These are phyloP conservation scores for Dioctria linearis DNA, from an alignment of 2,888 invertebrate species.

Conservation along the genomic window DNA sequence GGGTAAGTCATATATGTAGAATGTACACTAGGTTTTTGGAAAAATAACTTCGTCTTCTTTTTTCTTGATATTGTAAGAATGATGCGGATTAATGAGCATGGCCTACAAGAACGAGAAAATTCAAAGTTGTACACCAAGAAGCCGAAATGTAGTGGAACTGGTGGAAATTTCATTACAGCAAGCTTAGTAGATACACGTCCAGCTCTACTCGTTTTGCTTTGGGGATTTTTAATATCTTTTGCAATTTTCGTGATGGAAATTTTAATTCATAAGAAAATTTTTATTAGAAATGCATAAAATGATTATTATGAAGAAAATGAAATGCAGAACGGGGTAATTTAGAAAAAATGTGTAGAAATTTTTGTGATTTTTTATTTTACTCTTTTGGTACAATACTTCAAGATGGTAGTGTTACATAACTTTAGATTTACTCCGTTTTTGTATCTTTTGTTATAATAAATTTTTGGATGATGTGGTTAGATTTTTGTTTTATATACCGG, in stretches of 20 bases:
- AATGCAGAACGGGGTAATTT: too few relatives aligned
- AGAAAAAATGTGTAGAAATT: too few relatives aligned
- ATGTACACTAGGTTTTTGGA: neutral
- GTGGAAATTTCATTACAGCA: slow-evolving; percentile 75
- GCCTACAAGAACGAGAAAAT: slow-evolving; percentile 74
- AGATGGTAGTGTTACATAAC: too few relatives aligned
- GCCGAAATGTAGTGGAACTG: slow-evolving; percentile 73
- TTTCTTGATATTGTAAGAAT: slow-evolving; percentile 68
- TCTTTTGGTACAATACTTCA: too few relatives aligned
- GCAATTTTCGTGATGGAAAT: slow-evolving; percentile 68
- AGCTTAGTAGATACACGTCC: slow-evolving; percentile 75
- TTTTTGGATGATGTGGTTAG: too few relatives aligned
- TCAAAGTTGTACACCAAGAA: slow-evolving; percentile 74
- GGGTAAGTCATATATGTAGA: slow-evolving; percentile 70
- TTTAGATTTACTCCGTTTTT: too few relatives aligned
- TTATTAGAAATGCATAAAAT: too few relatives aligned
- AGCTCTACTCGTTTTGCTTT: slow-evolving; percentile 71
- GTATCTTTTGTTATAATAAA: too few relatives aligned
- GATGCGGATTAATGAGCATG: slow-evolving; percentile 75
- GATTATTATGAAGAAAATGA: too few relatives aligned
- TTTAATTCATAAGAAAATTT: slow-evolving; percentile 29
- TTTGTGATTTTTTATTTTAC: too few relatives aligned
- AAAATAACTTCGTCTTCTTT: slow-evolving; percentile 46
- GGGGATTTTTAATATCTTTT: slow-evolving; percentile 69
- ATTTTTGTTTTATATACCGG: too few relatives aligned